These are phyloP conservation scores for Cheilosia soror DNA, from an alignment of 2,888 invertebrate genomes.

Conservation along the genomic window DNA sequence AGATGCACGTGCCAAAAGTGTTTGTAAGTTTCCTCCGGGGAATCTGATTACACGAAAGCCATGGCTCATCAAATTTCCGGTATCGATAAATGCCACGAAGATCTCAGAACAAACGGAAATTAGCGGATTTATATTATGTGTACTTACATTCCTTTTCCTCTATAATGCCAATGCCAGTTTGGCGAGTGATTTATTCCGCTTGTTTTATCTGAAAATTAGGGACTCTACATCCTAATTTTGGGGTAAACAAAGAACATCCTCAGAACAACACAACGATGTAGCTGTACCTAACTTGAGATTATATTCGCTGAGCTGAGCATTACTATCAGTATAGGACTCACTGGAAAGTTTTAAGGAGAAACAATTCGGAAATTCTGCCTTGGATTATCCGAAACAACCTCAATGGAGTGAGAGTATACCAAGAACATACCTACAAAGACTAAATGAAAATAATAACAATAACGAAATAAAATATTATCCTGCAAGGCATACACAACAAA, in stretches of 20 bases:
- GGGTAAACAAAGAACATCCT: slow-evolving; percentile 2
- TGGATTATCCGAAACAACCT: slow-evolving; percentile 40
- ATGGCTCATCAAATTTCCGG: background rate
- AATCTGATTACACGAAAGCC: too few species aligned
- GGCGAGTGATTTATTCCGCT: background rate
- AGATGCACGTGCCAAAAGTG: too few species aligned
- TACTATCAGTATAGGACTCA: slow-evolving; percentile 18
- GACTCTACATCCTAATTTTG: slow-evolving; percentile 10
- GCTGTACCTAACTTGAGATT: slow-evolving; percentile 4
- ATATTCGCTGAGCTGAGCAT: background rate
- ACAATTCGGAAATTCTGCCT: slow-evolving; percentile 6
- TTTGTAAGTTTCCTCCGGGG: background rate
- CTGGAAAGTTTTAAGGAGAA: background rate
- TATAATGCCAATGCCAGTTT: background rate
- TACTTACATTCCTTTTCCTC: background rate
- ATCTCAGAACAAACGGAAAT: background rate
- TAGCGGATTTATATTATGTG: background rate
- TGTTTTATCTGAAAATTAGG: too few species aligned
- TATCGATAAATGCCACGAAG: background rate
- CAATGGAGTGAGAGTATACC: background rate
- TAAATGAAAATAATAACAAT: slow-evolving; percentile 57
- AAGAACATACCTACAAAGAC: slow-evolving; percentile 24
- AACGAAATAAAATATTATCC: slow-evolving; percentile 58
- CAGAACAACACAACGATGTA: slow-evolving; percentile 2
- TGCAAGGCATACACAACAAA: slow-evolving; percentile 41